Evolutionary conservation across 2,888 invertebrate genomes (phyloP), one percentile per base, ranked within the genome.

Genomic region (Graphium colonna): DNA sequence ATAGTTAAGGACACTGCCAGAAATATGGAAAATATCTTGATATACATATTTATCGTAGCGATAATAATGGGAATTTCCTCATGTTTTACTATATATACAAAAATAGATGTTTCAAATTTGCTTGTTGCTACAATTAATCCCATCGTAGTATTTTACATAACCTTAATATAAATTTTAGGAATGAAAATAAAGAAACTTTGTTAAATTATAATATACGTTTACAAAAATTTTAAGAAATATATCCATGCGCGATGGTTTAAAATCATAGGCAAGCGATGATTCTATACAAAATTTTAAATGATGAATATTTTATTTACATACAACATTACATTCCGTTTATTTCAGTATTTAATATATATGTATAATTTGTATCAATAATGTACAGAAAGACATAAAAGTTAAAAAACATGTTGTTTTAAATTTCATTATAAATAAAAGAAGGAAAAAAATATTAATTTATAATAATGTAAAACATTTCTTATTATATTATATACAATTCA

Each of bases 1-100:
- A 39, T 21, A 53, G 31, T 13, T 53, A 39, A 33, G 36, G 31
- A 51, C 45, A 44, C 53, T 53, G 53, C 53, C 53, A 49, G 31
- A 7, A 40, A 28, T 40, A 15, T 36, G 36, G n/a, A 51, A 21
- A 28, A 38, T 42, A 31, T 47, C 21, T 26, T 47, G 39, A 26
- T 39, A 9, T 21, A 16, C 3, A 18, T 12, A 33, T 26, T 10
- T 33, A 18, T 39, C 15, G 26, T 36, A 41, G 39, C 12, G 16
- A 43, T 53, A 39, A 12, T n/a, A 48, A 17, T 8, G 21, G 17
- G 21, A 31, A 40, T 41, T 47, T 42, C 16, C 21, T 47, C 8
- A 18, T n/a, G 10, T 15, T 52, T 52, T 17, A 52, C 15, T 46
- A 47, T 28, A 48, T 21, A 47, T 47, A 47, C 36, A 13, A 36